A percentile compares a stretch with the other conserved stretches of the same genome.
Conservation (phyloP, 2,888 invertebrate species). For the Drosophila kokeensis region DNA sequence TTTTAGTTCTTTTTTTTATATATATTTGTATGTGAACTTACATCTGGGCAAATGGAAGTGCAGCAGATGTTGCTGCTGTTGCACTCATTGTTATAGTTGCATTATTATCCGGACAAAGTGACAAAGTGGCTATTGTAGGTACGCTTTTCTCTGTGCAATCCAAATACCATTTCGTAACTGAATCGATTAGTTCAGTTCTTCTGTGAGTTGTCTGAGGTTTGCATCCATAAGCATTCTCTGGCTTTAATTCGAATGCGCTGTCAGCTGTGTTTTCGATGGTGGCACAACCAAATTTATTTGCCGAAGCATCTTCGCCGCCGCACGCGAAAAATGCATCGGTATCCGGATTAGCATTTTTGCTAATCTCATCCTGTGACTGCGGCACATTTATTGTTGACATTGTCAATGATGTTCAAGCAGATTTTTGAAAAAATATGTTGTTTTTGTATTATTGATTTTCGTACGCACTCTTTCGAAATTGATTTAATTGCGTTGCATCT, state of each 20-base stretch:
- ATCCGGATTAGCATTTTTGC: conserved; percentile 16
- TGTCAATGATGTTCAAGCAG: conserved; percentile 32
- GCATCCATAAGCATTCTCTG: not conserved
- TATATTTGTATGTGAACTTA: conserved; percentile 39
- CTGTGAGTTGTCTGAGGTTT: conserved; percentile 21
- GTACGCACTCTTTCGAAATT: conserved; percentile 38
- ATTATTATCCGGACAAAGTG: conserved; percentile 43
- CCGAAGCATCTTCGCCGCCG: conserved; percentile 65
- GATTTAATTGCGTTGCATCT: conserved; percentile 49
- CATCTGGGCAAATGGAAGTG: conserved; percentile 29
- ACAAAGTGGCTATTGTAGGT: conserved; percentile 20
- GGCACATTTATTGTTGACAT: conserved; percentile 67
- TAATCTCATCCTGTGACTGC: conserved; percentile 34
- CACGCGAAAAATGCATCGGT: conserved; percentile 19
- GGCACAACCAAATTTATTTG: conserved; percentile 74
- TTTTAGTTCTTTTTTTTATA: not conserved
- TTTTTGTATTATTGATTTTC: conserved; percentile 61
- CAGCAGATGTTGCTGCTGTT: conserved; percentile 15
- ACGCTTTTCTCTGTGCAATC: conserved; percentile 41
- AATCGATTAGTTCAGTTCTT: conserved; percentile 40
- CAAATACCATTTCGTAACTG: conserved; percentile 81
- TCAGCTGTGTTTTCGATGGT: conserved; percentile 19
- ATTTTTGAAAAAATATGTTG: conserved; percentile 9
- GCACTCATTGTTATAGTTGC: conserved; percentile 43
- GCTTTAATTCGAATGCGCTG: conserved; percentile 36